Base-by-base conservation (phyloP, 2,888 invertebrate genomes). In the Parnassius apollo region DNA sequence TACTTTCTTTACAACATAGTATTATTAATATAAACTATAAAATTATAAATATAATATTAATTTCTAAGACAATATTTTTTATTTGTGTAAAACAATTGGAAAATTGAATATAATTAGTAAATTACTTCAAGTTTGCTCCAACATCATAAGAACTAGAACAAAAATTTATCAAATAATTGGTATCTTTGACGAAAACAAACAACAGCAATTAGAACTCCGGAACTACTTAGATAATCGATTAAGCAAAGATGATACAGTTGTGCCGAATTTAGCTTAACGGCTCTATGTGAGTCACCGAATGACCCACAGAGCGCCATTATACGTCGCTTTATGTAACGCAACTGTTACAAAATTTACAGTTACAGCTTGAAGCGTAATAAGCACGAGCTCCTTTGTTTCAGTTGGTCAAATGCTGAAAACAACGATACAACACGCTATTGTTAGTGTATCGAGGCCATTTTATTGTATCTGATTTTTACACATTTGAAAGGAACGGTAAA, bases 291-390 rank as follows among this genome's bases (percentile, higher is more conserved):
- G 68, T 86, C 85, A 86, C 71, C 52, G 66, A 65, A 61, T 71
- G 74, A 65, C 69, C 69, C 71, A 68, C 69, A 71, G 69, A 69
- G 62, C 65, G 70, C 53, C 70, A 76, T 78, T 76, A 75, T 80
- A 76, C 71, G 69, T 49, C 64, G 77, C 81, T 88, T 86, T 85
- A 87, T 83, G 82, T 85, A 85, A 88, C 80, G 69, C 75, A 79
- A 85, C 83, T 63, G 84, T 85, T 80, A 81, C 78, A 80, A 83
- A 80, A 82, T 84, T 70, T 83, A 88, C 86, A 82, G 89, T 86
- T 86, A 81, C 72, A 73, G 64, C 70, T 72, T 73, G 66, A 71
- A 78, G 72, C 75, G 78, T 80, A 78, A 80, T 78, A 79, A 75
- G 75, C 71, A 70, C 71, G 68, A 66, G 65, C 61, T 70, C 69